Evolutionary conservation across 2,888 invertebrate genomes (phyloP).

Genomic region (Andrena chrysosceles): DNA sequence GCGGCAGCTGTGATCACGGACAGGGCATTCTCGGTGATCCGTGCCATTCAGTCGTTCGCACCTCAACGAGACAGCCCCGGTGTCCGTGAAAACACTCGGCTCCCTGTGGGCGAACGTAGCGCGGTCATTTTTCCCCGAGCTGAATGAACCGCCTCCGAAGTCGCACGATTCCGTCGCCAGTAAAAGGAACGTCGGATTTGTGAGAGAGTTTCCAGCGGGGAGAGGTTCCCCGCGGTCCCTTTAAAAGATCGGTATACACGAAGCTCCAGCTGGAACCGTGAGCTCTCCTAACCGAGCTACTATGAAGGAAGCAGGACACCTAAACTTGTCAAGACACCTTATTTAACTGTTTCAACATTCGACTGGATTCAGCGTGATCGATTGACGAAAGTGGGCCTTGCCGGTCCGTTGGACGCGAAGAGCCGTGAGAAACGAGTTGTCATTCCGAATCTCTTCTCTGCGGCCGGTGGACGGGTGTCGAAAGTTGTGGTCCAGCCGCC

Average conservation of each 20-base stretch:
- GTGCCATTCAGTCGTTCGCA: conserved; percentile 61
- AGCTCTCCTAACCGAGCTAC: background rate
- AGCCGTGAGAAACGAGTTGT: background rate
- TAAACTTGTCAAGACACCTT: too few species aligned
- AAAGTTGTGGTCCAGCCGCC: conserved; percentile 14
- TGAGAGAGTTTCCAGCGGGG: background rate
- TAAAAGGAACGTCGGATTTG: conserved; percentile 21
- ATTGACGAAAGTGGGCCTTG: too few species aligned
- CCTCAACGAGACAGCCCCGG: conserved; percentile 48
- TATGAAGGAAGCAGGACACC: background rate
- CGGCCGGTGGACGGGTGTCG: conserved; percentile 17
- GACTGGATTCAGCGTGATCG: too few species aligned
- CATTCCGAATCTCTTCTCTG: background rate
- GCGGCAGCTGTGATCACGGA: conserved; percentile 74
- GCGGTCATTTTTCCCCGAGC: conserved; percentile 1
- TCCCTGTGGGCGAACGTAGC: background rate
- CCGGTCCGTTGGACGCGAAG: too few species aligned
- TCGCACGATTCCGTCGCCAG: conserved; percentile 10
- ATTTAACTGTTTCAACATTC: too few species aligned
- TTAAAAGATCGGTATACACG: background rate
- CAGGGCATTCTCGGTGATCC: conserved; percentile 50
- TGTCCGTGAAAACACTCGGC: conserved; percentile 51
- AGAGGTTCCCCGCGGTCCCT: background rate
- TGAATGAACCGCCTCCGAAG: conserved; percentile 18
- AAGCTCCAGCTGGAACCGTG: background rate